Base-by-base conservation (phyloP, 2,113 vertebrate genomes). In the Muntiacus muntjak region DNA sequence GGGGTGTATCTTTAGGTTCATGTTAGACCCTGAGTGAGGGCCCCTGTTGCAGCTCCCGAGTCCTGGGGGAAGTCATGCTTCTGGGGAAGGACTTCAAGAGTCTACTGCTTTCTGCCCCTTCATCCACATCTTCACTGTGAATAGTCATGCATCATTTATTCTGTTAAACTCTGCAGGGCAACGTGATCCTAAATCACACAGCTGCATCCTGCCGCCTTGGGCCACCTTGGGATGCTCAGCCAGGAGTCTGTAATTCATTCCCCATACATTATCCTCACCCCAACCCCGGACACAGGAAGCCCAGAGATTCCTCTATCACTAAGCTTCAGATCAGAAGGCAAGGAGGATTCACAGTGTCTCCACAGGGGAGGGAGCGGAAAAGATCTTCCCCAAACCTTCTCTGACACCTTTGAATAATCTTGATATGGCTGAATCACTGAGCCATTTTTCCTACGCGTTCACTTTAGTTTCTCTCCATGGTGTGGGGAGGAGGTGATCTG, bases 211-310 rank as follows among this genome's bases (percentile, higher is more conserved):
- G 40, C 40, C 16, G 10, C 57, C 17, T 23, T 1, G 81, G 86
- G n/a, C 52, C 43, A 25, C 64, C 93, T 14, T 33, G 30, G 23
- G 19, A 5, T 19, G 54, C 45, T 25, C 30, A 60, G 50, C 25
- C 82, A 40, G 26, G 45, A 81, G 33, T 21, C 9, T 6, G 15
- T 28, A 9, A 71, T 12, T 58, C 14, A 1, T 16, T 47, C 45
- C n/a, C 30, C 23, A 2, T 36, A 36, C 4, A 1, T 23, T 4
- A 54, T 47, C 17, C 25, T 62, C 15, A 12, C 5, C 1, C 1
- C 40, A 11, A 50, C 19, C 57, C 76, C 2, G 15, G 36, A 23
- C 7, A 23, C 74, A 45, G 64, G 92, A 50, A 62, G 76, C 50
- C 17, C 12, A 7, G 6, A 9, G 19, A 8, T 30, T 94, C 40